Evolutionary conservation across 2,797 vertebrate genomes (phyloP).

Genomic region (Staurois parvus): DNA sequence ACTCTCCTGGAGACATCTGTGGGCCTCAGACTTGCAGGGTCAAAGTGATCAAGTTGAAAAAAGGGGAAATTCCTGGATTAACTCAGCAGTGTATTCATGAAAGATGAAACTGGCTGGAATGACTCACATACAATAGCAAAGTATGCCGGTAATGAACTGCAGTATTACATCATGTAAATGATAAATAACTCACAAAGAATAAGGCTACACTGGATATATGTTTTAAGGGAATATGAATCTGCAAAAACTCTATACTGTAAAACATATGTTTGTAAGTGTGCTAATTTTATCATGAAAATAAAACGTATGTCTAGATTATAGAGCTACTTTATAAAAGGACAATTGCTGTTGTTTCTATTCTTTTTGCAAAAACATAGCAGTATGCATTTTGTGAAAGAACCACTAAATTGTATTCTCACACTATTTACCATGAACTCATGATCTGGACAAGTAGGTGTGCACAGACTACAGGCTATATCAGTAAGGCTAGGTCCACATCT

Average conservation of each 20-base stretch:
- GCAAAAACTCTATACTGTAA: neutral
- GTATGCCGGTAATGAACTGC: constrained; percentile 2
- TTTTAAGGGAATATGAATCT: neutral
- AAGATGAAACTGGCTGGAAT: constrained; percentile 6
- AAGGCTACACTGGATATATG: neutral
- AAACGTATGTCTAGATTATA: too few relatives aligned
- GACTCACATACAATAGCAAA: constrained; percentile 2
- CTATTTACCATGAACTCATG: too few relatives aligned
- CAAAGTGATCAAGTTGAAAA: constrained; percentile 28
- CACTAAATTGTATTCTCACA: too few relatives aligned
- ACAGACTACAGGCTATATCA: too few relatives aligned
- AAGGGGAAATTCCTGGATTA: constrained; percentile 25
- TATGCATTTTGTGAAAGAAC: too few relatives aligned
- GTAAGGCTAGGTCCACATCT: too few relatives aligned
- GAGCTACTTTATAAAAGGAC: too few relatives aligned
- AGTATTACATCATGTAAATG: constrained; percentile 6
- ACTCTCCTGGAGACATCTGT: constrained; percentile 22
- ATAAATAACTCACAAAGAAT: neutral
- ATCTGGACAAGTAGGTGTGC: too few relatives aligned
- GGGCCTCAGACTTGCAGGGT: constrained; percentile 29
- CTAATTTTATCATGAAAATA: too few relatives aligned
- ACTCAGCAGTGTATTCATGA: constrained; percentile 26
- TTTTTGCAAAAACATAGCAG: too few relatives aligned
- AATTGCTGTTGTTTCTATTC: too few relatives aligned
- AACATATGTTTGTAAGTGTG: too few relatives aligned